Conservation (phyloP, 2,113 vertebrate species). For the Coracopsis vasa region DNA sequence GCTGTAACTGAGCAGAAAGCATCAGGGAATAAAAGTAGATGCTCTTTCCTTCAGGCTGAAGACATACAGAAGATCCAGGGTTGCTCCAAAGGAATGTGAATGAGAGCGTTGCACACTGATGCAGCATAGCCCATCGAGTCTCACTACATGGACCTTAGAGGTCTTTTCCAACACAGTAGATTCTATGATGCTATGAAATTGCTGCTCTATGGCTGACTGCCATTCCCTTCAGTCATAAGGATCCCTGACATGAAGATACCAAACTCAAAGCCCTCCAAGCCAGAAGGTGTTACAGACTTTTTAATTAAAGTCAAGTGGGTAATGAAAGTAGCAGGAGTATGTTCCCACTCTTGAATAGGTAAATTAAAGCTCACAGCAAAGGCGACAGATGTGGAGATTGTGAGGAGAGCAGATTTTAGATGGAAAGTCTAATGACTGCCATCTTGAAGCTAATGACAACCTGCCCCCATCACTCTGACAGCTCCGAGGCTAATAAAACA, state of each 20-base stretch:
- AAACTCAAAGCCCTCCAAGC: neutral
- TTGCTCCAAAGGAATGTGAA: neutral
- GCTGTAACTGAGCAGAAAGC: conserved; percentile 24
- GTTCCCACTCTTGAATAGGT: neutral
- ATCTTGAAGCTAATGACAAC: conserved; percentile 18
- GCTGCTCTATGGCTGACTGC: neutral
- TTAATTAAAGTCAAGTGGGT: conserved; percentile 18
- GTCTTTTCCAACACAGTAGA: neutral
- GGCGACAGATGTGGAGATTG: neutral
- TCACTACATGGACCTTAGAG: rapidly evolving
- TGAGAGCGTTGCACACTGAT: neutral
- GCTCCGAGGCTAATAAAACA: neutral
- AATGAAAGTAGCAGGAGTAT: neutral
- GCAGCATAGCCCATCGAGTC: rapidly evolving
- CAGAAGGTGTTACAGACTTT: neutral
- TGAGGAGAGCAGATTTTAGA: neutral
- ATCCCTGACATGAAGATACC: neutral
- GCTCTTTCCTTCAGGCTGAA: neutral
- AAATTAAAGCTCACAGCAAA: neutral
- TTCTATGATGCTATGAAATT: neutral
- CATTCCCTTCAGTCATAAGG: neutral
- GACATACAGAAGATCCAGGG: neutral
- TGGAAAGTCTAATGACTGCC: neutral
- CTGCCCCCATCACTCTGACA: neutral
- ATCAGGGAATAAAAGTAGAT: neutral